Conservation (phyloP, 2,888 invertebrate genomes). For the Clivina fossor region DNA sequence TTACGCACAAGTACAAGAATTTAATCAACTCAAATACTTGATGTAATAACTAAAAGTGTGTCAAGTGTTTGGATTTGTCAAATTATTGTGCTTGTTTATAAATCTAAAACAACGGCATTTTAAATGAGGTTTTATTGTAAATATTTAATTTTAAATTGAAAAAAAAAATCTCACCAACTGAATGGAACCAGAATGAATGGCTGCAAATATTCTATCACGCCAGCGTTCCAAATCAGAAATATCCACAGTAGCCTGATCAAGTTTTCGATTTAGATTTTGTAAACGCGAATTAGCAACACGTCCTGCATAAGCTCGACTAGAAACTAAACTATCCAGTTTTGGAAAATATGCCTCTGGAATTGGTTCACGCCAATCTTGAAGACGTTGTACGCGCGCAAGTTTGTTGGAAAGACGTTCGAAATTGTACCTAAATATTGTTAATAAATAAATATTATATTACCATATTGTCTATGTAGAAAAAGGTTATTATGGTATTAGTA, state of each 20-base stretch:
- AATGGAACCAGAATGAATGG: constrained; percentile 66
- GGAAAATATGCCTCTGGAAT: constrained; percentile 82
- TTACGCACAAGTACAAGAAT: too few species aligned
- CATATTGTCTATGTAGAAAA: too few species aligned
- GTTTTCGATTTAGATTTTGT: constrained; percentile 66
- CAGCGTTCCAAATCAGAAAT: constrained; percentile 72
- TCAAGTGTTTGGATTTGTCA: too few species aligned
- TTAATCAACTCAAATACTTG: too few species aligned
- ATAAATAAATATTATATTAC: too few species aligned
- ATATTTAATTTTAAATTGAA: neutral
- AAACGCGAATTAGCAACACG: constrained; percentile 61
- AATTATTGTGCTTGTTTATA: too few species aligned
- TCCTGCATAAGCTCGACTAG: constrained; percentile 75
- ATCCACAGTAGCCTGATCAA: constrained; percentile 67
- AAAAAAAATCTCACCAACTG: constrained; percentile 55
- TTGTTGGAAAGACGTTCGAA: constrained; percentile 74
- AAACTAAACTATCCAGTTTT: constrained; percentile 76
- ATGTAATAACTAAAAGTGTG: too few species aligned
- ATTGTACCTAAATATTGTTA: constrained; percentile 63
- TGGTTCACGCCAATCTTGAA: constrained; percentile 66
- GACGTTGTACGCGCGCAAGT: constrained; percentile 63
- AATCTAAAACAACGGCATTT: neutral
- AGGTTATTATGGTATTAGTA: too few species aligned
- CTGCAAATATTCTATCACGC: constrained; percentile 72
- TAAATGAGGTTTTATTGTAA: neutral